These are phyloP conservation scores for Dicycla oo DNA, from an alignment of 2,888 invertebrate species.

Conservation along the genomic window DNA sequence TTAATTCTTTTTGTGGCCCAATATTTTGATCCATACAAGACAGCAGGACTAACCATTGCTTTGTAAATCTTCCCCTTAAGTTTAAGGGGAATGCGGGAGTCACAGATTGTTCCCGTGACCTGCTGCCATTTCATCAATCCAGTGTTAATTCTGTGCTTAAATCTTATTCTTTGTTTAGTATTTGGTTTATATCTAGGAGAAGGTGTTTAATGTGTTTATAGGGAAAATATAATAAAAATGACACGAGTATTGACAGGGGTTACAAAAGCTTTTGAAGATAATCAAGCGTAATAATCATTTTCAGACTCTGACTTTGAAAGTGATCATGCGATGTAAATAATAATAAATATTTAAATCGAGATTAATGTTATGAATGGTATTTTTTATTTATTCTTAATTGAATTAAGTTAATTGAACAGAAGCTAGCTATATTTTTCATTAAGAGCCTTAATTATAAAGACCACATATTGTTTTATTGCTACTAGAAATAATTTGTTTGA, in stretches of 20 bases:
- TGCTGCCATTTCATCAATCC: no score
- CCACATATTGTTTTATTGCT: conserved; percentile 55
- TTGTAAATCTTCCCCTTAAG: no score
- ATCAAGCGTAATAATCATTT: background rate
- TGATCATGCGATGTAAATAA: background rate
- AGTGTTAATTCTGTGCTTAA: no score
- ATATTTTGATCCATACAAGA: no score
- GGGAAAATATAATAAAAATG: background rate
- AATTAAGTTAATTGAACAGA: conserved; percentile 28
- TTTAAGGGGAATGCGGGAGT: no score
- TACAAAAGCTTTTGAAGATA: background rate
- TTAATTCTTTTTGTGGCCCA: no score
- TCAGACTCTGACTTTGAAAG: background rate
- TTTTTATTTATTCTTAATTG: conserved; percentile 10
- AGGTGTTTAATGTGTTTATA: background rate
- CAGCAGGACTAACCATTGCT: no score
- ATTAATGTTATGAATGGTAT: background rate
- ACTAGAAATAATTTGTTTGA: conserved; percentile 49
- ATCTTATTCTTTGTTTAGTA: background rate
- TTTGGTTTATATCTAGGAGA: background rate
- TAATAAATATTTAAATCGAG: background rate
- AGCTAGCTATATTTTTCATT: conserved; percentile 16
- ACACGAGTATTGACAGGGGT: background rate
- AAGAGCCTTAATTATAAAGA: conserved; percentile 29
- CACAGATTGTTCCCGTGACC: no score